Base-by-base conservation (phyloP, 1,140 invertebrate genomes). In the Ridgeia piscesae region DNA sequence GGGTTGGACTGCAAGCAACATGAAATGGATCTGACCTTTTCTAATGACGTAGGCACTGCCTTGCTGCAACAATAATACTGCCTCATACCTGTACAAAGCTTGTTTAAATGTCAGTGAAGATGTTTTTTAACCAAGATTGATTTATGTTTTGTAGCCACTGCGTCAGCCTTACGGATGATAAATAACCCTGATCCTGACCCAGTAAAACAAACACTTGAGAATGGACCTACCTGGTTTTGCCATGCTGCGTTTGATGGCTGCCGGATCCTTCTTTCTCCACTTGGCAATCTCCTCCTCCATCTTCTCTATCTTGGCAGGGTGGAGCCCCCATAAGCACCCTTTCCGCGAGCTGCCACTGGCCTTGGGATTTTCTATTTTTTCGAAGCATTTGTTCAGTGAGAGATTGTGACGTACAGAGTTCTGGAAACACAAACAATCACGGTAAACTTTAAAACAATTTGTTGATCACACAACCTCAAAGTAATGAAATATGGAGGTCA, bases 231-330 rank as follows among this genome's bases (percentile, higher is more conserved):
- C 97, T 93, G 98, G 98, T 96, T 98, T 97, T 34, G 98, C 97
- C 98, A 99, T 99, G 6, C 98, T 98, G 98, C 92, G 97, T 97
- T 93, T 97, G 95, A 97, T 96, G 42, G 96, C 95, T n/a, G 94
- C 94, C 27, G 98, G 98, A 96, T 99, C 98, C 96, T 99, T 99
- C 94, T 98, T 97, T 11, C 98, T 98, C 98, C 98, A 99, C 95
- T 99, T 99, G 94, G 98, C 98, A 89, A 99, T 98, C 96, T 99
- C 99, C 95, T 99, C 98, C 94, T 99, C 98, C 98, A 99, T 99
- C 96, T 99, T 99, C 34, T 97, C 97, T 33, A 99, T 97, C 96
- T 99, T 99, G 31, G 97, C 97, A 0, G 98, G 98, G 96, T 99
- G 99, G 96, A 99, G 98, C 0, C 98, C 98, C 99, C 99, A 99